Base-by-base conservation (phyloP, 2,888 invertebrate genomes). In the Crepidodera aurea region DNA sequence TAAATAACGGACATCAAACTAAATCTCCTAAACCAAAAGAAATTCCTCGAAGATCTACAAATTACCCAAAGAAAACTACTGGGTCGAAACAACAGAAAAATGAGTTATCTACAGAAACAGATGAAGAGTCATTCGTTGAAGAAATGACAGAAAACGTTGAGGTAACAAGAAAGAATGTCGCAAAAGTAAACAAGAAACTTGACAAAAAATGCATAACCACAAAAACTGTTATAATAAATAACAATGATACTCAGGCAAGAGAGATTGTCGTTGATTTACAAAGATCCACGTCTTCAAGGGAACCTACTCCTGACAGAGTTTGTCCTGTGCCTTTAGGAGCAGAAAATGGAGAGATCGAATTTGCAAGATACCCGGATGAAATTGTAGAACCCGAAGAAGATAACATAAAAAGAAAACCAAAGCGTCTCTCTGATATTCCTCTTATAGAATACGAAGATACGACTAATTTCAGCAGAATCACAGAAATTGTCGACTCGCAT, bases 301-400 rank as follows among this genome's bases (percentile, higher is more conserved):
- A 91, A 78, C 88, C 89, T 51, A 89, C 90, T 2, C 91, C 91
- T 0, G 90, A 90, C 74, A 85, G 87, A 63, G 85, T 90, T 57
- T 87, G 88, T 71, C 89, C 90, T 0, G 85, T 86, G 7, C 89
- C 89, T 0, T 84, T 88, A 2, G 84, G 85, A 34, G 83, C 85
- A 5, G 81, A 82, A 34, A 82, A 83, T 50, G 82, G 82, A 48
- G 85, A 86, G 62, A 83, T 85, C 1, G 85, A 86, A 48, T 85
- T 84, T 55, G 89, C 90, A 1, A 84, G 91, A 57, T 90, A 88
- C 75, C 91, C 92, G 0, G 91, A 92, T 77, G 85, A 87, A 73
- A 87, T 91, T 0, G 86, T 84, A 71, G 91, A 92, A 77, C 91
- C 92, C 0, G 91, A 91, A 67, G 91, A 91, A 72, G 86, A 85